Conservation (phyloP, 2,797 vertebrate genomes). For the Pogoniulus pusillus region DNA sequence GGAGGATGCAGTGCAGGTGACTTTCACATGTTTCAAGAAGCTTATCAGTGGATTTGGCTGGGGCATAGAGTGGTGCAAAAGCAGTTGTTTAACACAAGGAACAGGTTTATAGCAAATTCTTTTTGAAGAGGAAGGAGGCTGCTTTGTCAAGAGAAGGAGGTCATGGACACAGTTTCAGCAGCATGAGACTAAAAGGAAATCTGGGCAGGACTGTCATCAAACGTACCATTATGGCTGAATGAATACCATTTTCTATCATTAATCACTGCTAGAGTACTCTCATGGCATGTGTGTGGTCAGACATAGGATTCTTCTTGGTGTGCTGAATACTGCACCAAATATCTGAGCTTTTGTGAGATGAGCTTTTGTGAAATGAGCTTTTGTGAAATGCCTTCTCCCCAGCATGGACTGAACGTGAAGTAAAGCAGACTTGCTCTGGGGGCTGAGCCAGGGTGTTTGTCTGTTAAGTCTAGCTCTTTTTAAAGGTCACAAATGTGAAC, state of each 20-base stretch:
- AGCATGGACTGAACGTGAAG: not conserved
- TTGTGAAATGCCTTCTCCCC: not conserved
- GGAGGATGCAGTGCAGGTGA: not conserved
- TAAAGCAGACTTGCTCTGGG: not conserved
- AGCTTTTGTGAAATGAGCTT: too few species aligned
- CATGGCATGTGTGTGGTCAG: not conserved
- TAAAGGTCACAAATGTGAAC: not conserved
- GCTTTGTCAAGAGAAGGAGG: not conserved
- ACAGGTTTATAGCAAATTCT: not conserved
- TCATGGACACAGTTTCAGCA: not conserved
- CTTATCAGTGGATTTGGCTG: not conserved
- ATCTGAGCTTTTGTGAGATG: not conserved
- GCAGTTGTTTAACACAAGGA: not conserved
- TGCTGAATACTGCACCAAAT: not conserved
- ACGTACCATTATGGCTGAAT: not conserved
- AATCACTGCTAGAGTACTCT: not conserved
- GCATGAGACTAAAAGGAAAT: not conserved
- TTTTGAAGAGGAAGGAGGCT: not conserved
- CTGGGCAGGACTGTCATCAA: not conserved
- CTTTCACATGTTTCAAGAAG: not conserved
- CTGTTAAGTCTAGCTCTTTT: not conserved
- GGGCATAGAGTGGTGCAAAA: not conserved
- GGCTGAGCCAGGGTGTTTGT: not conserved
- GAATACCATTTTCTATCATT: not conserved
- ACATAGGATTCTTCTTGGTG: not conserved